Conservation (phyloP, 2,113 vertebrate species). For the Hippocampus abdominalis region DNA sequence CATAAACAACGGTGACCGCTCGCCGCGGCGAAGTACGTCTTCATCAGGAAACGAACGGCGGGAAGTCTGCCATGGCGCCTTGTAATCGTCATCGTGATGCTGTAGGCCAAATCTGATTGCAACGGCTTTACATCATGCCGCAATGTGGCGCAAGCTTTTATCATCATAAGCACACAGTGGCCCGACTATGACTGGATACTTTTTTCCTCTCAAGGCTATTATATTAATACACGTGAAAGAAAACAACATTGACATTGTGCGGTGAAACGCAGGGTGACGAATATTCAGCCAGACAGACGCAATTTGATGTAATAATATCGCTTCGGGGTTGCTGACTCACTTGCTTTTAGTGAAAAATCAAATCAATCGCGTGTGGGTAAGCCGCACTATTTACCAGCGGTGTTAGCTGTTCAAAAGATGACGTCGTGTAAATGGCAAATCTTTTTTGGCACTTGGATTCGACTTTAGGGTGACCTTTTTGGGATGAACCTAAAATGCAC, state of each 20-base stretch:
- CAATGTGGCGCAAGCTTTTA: constrained; percentile 49
- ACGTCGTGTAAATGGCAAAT: not conserved
- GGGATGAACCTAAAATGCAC: not conserved
- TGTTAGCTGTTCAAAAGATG: not conserved
- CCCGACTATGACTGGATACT: constrained; percentile 41
- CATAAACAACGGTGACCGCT: constrained; percentile 61
- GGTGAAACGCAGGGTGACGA: constrained; percentile 28
- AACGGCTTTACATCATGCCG: constrained; percentile 61
- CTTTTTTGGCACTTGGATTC: not conserved
- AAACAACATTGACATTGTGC: constrained; percentile 29
- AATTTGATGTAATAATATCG: constrained; percentile 36
- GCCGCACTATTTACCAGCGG: not conserved
- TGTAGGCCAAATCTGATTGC: constrained; percentile 49
- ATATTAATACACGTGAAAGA: constrained; percentile 50
- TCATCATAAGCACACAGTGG: constrained; percentile 42
- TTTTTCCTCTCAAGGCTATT: constrained; percentile 55
- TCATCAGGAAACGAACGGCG: constrained; percentile 43
- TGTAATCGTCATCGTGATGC: not conserved
- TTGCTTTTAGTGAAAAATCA: constrained; percentile 27
- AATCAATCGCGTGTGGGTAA: not conserved
- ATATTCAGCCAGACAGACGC: constrained; percentile 38
- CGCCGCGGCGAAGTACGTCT: constrained; percentile 63
- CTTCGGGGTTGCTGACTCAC: not conserved
- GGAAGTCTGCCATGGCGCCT: not conserved
- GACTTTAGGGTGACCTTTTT: not conserved